Evolutionary conservation across 2,113 vertebrate species (phyloP).

Genomic region (Ardeotis arabs): DNA sequence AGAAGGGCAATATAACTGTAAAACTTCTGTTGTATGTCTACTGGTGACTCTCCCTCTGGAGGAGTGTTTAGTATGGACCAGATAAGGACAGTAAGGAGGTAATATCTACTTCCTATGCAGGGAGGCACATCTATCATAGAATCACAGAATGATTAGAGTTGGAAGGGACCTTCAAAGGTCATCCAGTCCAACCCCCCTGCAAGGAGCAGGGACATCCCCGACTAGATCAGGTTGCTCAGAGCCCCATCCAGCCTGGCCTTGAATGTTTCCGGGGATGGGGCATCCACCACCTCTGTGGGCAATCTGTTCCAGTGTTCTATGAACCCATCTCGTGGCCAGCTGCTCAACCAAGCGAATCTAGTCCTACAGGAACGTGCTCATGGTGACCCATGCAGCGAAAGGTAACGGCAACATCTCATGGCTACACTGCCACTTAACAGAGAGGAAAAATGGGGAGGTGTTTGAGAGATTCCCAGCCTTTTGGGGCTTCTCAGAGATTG

Average conservation of each 20-base stretch:
- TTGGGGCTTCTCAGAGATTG: neutral
- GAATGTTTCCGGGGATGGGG: too few species aligned
- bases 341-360: neutral
- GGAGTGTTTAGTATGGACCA: neutral
- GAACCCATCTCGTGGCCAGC: fast-evolving
- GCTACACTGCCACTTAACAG: neutral
- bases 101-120: fast-evolving
- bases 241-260: too few species aligned
- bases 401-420: fast-evolving
- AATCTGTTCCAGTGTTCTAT: neutral
- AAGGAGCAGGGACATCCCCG: too few species aligned
- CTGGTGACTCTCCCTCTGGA: neutral
- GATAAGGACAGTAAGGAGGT: neutral
- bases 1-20: neutral
- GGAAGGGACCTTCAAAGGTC: too few species aligned
- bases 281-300: too few species aligned
- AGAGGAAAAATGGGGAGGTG: neutral
- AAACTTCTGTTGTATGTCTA: fast-evolving
- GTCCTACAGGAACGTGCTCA: fast-evolving
- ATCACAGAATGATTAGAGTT: too few species aligned
- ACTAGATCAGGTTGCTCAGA: too few species aligned
- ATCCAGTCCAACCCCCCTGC: too few species aligned
- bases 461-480: neutral
- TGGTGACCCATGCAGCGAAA: neutral
- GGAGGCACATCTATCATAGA: neutral